A percentile compares a stretch with the other conserved stretches of the same genome.
These are phyloP conservation scores for Eulithis prunata DNA, from an alignment of 2,888 invertebrate species.

Conservation along the genomic window DNA sequence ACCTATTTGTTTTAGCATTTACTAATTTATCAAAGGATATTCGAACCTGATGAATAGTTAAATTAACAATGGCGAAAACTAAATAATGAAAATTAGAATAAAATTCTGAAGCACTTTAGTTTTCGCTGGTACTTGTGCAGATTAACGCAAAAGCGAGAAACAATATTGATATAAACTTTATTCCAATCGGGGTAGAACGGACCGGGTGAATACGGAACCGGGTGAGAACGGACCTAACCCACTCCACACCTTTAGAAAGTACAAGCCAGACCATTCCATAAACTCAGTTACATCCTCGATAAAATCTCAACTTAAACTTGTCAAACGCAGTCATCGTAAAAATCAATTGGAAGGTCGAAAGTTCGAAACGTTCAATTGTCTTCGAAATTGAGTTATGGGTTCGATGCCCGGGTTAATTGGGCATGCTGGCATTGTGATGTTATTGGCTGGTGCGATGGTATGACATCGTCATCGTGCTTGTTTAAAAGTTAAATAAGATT, in stretches of 20 bases:
- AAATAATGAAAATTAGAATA: too few species aligned
- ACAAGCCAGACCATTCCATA: neutral
- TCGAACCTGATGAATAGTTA: too few species aligned
- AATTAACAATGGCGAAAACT: too few species aligned
- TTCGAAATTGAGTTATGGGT: conserved; percentile 55
- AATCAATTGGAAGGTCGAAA: conserved; percentile 38
- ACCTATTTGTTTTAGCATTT: too few species aligned
- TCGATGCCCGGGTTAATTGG: conserved; percentile 49
- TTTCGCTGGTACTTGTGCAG: too few species aligned
- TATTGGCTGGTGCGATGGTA: conserved; percentile 4
- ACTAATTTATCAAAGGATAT: too few species aligned
- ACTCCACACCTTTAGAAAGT: neutral
- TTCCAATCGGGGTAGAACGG: too few species aligned
- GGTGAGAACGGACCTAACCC: too few species aligned
- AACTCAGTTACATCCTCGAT: neutral
- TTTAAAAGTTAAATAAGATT: neutral
- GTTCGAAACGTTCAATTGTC: conserved; percentile 46
- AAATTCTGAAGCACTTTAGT: too few species aligned
- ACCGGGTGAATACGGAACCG: too few species aligned
- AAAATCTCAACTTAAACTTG: conserved; percentile 29
- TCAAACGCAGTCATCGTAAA: conserved; percentile 31
- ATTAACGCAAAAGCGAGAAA: too few species aligned
- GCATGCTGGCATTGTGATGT: conserved; percentile 9
- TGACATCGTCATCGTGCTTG: neutral
- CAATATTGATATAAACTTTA: too few species aligned